Percentiles rank a stretch among this genome's conserved stretches.
Conservation (phyloP, 1,140 invertebrate genomes). For the Aphelinus certus region DNA sequence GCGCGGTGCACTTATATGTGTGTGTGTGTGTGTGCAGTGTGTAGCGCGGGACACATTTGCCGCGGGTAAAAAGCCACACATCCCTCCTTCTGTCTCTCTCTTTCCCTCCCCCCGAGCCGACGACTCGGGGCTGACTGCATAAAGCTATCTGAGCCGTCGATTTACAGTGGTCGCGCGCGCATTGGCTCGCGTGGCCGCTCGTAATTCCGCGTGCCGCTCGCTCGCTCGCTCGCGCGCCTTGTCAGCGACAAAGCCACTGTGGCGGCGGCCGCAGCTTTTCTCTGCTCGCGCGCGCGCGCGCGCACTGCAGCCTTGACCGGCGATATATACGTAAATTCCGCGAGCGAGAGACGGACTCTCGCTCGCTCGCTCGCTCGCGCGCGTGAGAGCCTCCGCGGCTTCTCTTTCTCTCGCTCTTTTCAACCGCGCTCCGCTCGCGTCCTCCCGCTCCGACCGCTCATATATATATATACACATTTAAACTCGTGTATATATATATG, state of each 20-base stretch:
- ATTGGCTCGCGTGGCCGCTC: background rate
- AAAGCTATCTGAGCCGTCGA: conserved; percentile 17
- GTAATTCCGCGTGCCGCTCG: conserved; percentile 6
- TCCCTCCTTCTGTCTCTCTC: background rate
- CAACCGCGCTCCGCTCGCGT: background rate
- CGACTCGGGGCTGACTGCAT: background rate
- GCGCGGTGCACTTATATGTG: too few species aligned
- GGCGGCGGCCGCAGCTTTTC: conserved; percentile 12
- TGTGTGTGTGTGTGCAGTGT: too few species aligned
- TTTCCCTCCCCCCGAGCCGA: background rate
- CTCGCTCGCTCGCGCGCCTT: conserved; percentile 1
- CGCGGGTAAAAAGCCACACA: too few species aligned
- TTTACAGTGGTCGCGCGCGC: conserved; percentile 13
- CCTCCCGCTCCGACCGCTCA: background rate
- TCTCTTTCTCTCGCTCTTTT: conserved; percentile 21
- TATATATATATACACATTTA: too few species aligned
- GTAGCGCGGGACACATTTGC: too few species aligned
- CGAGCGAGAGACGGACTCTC: background rate
- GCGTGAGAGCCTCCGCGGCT: conserved; percentile 27
- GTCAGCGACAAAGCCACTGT: conserved; percentile 18
- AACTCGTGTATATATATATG: too few species aligned
- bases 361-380: conserved; percentile 2
- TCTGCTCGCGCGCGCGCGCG: background rate
- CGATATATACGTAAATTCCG: conserved; percentile 32
- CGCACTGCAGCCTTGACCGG: conserved; percentile 24